These are phyloP conservation scores for Eueremaeus valkanovi DNA, from an alignment of 2,888 invertebrate genomes.

Conservation along the genomic window DNA sequence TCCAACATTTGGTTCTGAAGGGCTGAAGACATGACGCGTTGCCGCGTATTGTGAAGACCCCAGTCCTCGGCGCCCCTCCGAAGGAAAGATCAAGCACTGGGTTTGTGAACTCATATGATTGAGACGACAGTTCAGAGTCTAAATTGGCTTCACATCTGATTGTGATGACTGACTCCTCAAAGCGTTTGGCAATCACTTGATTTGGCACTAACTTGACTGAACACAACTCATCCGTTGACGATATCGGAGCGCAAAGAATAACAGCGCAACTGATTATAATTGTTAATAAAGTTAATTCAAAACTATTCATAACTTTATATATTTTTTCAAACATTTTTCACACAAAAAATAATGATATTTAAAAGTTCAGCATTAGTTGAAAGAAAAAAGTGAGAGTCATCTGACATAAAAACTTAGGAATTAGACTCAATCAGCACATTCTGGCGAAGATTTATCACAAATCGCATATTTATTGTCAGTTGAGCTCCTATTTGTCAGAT, in stretches of 20 bases:
- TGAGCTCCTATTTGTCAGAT: background rate
- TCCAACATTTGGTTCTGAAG: background rate
- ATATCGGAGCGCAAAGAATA: background rate
- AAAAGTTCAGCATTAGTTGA: background rate
- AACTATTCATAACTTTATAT: background rate
- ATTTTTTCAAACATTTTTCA: background rate
- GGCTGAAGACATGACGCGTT: background rate
- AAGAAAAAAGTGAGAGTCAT: background rate
- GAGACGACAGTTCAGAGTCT: no score
- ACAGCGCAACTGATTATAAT: background rate
- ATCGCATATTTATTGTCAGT: background rate
- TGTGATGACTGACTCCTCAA: slow-evolving; percentile 9
- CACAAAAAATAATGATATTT: background rate
- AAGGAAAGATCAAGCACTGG: slow-evolving; percentile 31
- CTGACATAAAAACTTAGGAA: background rate
- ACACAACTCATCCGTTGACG: background rate
- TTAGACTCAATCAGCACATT: background rate
- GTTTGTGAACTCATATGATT: background rate
- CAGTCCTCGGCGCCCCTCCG: slow-evolving; percentile 5
- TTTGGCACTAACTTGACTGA: slow-evolving; percentile 29
- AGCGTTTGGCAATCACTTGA: slow-evolving; percentile 4
- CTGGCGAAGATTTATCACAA: background rate
- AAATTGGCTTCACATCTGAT: background rate
- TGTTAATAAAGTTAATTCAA: background rate
- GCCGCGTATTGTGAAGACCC: slow-evolving; percentile 15